Evolutionary conservation across 92 coral and sea anemone species (phyloP).

Genomic region (Parazoanthus swiftii): DNA sequence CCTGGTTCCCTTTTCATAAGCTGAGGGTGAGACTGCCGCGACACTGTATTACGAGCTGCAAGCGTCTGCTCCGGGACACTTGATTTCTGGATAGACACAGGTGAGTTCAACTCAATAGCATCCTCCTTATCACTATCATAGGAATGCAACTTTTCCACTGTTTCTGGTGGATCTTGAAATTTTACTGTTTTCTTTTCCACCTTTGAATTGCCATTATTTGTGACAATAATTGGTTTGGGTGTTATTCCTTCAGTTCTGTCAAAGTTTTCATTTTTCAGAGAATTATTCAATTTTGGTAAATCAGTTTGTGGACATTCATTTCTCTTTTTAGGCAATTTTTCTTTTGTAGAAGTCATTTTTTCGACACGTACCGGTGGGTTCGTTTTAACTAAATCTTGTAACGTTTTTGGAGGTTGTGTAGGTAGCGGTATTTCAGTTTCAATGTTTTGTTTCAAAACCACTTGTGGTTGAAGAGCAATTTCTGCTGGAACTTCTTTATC

Average conservation of each 20-base stretch:
- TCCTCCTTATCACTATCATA: constrained; percentile 20
- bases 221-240: constrained; percentile 38
- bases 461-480: background rate
- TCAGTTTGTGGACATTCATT: constrained; percentile 3
- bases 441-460: constrained; percentile 11
- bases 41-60: background rate
- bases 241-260: constrained; percentile 35
- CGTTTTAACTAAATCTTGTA: constrained; percentile 30
- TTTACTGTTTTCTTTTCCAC: constrained; percentile 38
- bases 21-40: constrained; percentile 17
- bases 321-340: constrained; percentile 4
- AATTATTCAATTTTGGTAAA: constrained; percentile 20
- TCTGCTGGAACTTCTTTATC: background rate
- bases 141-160: constrained; percentile 16
- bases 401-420: constrained; percentile 18
- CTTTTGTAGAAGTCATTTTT: constrained; percentile 20
- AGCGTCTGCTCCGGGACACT: background rate
- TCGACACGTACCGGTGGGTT: constrained; percentile 11
- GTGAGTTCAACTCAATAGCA: background rate
- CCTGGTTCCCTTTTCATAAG: constrained; percentile 34
- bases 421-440: constrained; percentile 23
- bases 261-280: constrained; percentile 25
- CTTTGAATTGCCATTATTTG: constrained; percentile 37
- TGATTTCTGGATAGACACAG: constrained; percentile 8
- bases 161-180: constrained; percentile 45